Evolutionary conservation across 1,140 invertebrate species (phyloP).

Genomic region (Eupristina koningsbergeri): DNA sequence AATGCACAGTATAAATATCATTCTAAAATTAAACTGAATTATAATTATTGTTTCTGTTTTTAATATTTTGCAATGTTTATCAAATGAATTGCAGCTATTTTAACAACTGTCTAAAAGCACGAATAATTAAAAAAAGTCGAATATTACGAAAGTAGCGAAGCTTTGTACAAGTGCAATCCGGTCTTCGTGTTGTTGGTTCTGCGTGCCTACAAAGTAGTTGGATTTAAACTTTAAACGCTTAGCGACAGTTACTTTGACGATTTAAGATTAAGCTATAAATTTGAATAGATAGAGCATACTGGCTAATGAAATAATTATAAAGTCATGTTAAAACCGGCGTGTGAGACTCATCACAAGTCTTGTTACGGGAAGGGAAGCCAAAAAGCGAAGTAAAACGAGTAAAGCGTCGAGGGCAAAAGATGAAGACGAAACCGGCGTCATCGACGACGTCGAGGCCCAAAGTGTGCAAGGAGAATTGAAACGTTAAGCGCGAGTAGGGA

Average conservation of each 20-base stretch:
- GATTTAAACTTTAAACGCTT: neutral
- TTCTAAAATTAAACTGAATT: too few species aligned
- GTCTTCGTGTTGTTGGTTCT: too few species aligned
- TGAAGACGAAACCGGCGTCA: conserved; percentile 12
- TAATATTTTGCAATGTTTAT: too few species aligned
- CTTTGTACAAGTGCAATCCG: neutral
- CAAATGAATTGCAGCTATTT: too few species aligned
- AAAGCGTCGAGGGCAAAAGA: neutral
- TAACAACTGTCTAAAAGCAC: too few species aligned
- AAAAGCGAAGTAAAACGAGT: neutral
- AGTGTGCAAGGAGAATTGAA: conserved; percentile 34
- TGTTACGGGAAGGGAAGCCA: neutral
- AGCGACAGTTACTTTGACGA: neutral
- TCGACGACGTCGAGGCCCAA: conserved; percentile 12
- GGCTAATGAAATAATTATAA: neutral
- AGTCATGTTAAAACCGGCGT: neutral
- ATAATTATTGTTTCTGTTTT: too few species aligned
- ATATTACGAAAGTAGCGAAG: too few species aligned
- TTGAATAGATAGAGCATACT: neutral
- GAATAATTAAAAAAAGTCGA: too few species aligned
- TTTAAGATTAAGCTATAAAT: conserved; percentile 10
- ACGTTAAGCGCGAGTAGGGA: conserved; percentile 5
- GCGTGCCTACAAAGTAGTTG: too few species aligned
- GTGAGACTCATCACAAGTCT: neutral
- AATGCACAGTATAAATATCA: too few species aligned